Base-by-base conservation (phyloP, 2,113 vertebrate genomes). In the Fregata magnificens region DNA sequence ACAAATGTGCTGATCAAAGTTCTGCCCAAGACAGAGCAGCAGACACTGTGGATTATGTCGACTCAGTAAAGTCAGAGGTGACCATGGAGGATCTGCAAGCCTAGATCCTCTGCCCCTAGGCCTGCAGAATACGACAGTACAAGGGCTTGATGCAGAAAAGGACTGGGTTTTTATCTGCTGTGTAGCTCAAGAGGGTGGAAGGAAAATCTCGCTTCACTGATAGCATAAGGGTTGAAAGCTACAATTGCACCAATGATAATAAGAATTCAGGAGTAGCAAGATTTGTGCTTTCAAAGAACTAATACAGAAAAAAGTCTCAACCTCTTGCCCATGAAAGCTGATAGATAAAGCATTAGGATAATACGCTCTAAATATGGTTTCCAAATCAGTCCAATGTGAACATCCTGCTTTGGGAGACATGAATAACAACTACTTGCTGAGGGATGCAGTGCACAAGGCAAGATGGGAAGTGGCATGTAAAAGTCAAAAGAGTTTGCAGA, bases 1-100 rank as follows among this genome's bases (percentile, higher is more conserved):
- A 65, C 65, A 91, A 86, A 86, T 18, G 15, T 70, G 47, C 47
- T 91, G 84, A 95, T 94, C 91, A 88, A 94, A 96, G 91, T 85
- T 72, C 88, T 93, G 83, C 47, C 86, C 83, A 84, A 81, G 72
- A 92, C 63, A 86, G 29, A 86, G 47, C 65, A 78, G 79, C 79
- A 93, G 87, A 82, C 36, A 20, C 47, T 58, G 42, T 31, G 72
- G 86, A 94, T 97, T 92, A 93, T 59, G 44, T 62, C 0, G 2
- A 76, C 49, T 91, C 70, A n/a, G 28, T 56, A 42, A 96, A 95
- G 79, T 74, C 90, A 66, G 80, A 92, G 76, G 71, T 81, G 90
- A 88, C 53, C 69, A 67, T 0, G 1, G 44, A 92, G 32, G 24
- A 90, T 38, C 74, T 86, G 93, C 36, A 70, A 83, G 45, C 21